Evolutionary conservation across 2,888 invertebrate species (phyloP), one percentile per base, ranked within the genome.

Genomic region (Glyphotaelius pellucidus): DNA sequence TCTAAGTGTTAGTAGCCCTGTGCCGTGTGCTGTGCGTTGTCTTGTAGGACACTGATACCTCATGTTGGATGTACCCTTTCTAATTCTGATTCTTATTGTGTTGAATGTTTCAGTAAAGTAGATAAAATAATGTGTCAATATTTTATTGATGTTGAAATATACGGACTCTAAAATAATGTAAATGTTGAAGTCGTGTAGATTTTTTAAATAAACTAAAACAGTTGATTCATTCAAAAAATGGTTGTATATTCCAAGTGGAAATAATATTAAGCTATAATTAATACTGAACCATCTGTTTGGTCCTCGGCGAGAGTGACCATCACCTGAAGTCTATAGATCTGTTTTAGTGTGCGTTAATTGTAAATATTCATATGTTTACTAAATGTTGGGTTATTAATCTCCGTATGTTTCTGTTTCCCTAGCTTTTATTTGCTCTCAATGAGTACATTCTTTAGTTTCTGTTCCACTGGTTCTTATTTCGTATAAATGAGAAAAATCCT

Each of bases 121-220:
- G 89, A 89, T 80, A 89, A 81, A 89, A 25, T n/a, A 89, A 81
- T 79, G 35, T 88, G 80, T 89, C 89, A 81, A 90, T 90, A 81
- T 83, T 81, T 42, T 90, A 90, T 90, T 90, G 90, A 81, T 90
- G 90, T 90, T 90, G 90, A 90, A 90, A 90, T 90, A 83, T 90
- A 31, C 38, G 88, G 79, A 89, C 88, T 89, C 79, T 89, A 89
- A 89, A 67, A 67, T 67, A 67, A 89, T 90, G 80, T 89, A 79
- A 89, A 80, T 90, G 90, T 90, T 90, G 38, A 90, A 81, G 47
- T 90, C 42, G 81, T 81, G 90, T 90, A 90, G 90, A 81, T 90
- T 90, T 90, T 90, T 80, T 90, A 90, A 80, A 80, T 31, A 89
- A 79, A 89, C 67, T 35, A 35, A 67, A 79, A 89, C 31, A 89